Evolutionary conservation across 2,888 invertebrate genomes (phyloP), one percentile per base, ranked within the genome.

Genomic region (Leptopilina drosophilae): DNA sequence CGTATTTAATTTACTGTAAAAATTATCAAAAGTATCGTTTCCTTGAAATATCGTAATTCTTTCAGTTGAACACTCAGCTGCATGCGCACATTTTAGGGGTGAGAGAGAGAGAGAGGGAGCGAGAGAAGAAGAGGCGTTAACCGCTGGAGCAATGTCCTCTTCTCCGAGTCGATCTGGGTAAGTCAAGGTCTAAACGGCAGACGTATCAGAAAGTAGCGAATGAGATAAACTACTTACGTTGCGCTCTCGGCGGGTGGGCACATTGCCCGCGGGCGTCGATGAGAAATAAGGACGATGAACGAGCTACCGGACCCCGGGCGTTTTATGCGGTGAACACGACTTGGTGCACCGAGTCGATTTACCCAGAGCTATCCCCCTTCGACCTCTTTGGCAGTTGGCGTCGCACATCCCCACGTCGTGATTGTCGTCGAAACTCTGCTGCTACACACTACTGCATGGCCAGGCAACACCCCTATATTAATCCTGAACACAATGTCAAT

Each of bases 231-330:
- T 76, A 91, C 91, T 91, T 88, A 91, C 91, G 91, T 90, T 88
- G 89, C 90, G 90, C 87, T 90, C 87, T 89, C 91, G 91, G 89
- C 90, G 91, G 91, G 90, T 89, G 91, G 91, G 91, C 91, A 91
- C 91, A 91, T 91, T 91, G 91, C 91, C 91, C 91, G 90, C 89
- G 91, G 91, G 90, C 91, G 89, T 90, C 89, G 91, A 88, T 89
- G 87, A 87, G 88, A 88, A 87, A 87, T 86, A 86, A 87, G 88
- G 87, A 84, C 82, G 82, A 86, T 87, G 88, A 88, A 89, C 88
- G 90, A 90, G 91, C 91, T 91, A 91, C 90, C 91, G 90, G 87
- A 89, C 87, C 85, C 87, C 87, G 84, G 87, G 87, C 86, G 86
- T 87, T 85, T 85, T 84, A 82, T 85, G 84, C 78, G 85, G 81